Conservation (phyloP, 1,140 invertebrate species). For the Colletes latitarsis region DNA sequence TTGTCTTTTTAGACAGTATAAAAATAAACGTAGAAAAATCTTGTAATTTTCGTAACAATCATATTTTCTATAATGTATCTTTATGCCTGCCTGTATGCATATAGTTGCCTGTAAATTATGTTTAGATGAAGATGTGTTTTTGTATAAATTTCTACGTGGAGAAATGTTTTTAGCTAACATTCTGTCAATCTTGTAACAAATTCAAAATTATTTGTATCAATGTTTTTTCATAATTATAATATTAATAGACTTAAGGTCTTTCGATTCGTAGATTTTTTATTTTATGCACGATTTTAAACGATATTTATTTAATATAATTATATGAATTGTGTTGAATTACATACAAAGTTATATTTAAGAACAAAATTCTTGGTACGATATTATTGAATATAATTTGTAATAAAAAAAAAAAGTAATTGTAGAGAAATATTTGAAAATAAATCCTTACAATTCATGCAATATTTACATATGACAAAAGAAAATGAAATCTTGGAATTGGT, state of each 20-base stretch:
- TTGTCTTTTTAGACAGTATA: background rate
- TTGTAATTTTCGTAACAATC: slow-evolving; percentile 27
- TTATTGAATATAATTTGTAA: background rate
- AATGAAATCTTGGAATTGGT: slow-evolving; percentile 28
- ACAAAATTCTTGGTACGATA: background rate
- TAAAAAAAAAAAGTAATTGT: background rate
- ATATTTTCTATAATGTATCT: slow-evolving; percentile 32
- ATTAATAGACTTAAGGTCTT: slow-evolving; percentile 9
- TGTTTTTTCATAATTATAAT: slow-evolving; percentile 16
- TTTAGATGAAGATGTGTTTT: slow-evolving; percentile 31
- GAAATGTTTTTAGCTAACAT: slow-evolving; percentile 18
- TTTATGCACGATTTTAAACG: background rate
- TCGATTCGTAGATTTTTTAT: slow-evolving; percentile 9
- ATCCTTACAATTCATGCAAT: background rate
- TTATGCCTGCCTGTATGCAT: slow-evolving; percentile 11
- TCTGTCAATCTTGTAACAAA: background rate
- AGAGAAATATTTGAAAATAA: background rate
- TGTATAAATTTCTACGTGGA: slow-evolving; percentile 22
- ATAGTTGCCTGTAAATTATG: slow-evolving; percentile 9
- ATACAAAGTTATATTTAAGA: background rate
- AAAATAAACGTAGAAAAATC: slow-evolving; percentile 8
- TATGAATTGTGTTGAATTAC: background rate
- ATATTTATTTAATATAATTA: background rate
- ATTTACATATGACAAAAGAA: background rate
- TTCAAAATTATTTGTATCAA: slow-evolving; percentile 28